Conservation (phyloP, 1,140 invertebrate species). For the Lepidurus apus region DNA sequence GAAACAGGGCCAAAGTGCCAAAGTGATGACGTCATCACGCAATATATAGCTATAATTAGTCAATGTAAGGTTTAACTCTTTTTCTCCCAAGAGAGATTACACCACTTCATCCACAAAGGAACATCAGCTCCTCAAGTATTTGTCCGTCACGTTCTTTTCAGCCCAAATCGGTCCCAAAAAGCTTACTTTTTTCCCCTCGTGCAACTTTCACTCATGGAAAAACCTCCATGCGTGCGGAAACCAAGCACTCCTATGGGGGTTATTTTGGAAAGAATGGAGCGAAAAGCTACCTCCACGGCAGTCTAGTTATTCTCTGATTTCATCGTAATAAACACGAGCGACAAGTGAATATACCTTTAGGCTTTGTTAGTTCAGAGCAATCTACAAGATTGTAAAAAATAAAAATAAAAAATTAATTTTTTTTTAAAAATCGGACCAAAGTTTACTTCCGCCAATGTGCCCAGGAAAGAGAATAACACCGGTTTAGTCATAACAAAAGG, state of each 20-base stretch:
- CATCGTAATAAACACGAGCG: neutral
- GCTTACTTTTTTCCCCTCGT: neutral
- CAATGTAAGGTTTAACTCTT: neutral
- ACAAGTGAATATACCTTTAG: neutral
- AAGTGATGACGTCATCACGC: neutral
- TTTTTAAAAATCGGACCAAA: too few relatives aligned
- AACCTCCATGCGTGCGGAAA: neutral
- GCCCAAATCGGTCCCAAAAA: neutral
- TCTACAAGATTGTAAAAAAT: neutral
- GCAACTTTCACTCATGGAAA: neutral
- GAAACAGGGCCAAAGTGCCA: neutral
- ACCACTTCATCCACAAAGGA: neutral
- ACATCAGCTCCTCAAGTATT: neutral
- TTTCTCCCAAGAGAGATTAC: neutral
- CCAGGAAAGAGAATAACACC: too few relatives aligned
- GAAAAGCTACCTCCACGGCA: neutral
- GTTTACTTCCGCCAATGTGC: too few relatives aligned
- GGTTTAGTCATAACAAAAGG: too few relatives aligned
- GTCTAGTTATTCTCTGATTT: neutral
- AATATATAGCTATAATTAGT: neutral
- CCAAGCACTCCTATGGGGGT: neutral
- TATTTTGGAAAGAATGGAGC: neutral
- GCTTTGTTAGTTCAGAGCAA: neutral
- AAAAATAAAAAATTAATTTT: too few relatives aligned
- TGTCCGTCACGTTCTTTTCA: slow-evolving; percentile 15